Conservation (phyloP, 37 sponge, comb jelly and placozoan species). For the Halichondria panicea region DNA sequence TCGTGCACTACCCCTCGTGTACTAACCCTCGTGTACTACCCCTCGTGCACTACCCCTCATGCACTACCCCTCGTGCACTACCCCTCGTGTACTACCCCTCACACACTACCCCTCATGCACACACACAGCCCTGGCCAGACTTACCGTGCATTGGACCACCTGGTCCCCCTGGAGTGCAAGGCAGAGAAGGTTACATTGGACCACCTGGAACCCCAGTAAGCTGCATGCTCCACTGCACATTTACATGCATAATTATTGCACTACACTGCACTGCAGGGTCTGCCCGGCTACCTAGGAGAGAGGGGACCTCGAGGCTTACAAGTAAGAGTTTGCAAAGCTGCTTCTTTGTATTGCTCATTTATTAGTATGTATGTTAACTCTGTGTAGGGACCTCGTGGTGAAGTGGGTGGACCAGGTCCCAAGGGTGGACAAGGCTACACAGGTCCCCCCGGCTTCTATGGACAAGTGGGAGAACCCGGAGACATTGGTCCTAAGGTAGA, state of each 20-base stretch:
- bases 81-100: background rate
- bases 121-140: slow-evolving; percentile 59
- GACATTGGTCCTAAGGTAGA: slow-evolving; percentile 26
- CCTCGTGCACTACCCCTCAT: too few relatives aligned
- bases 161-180: slow-evolving; percentile 52
- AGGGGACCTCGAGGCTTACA: slow-evolving; percentile 36
- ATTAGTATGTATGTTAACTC: background rate
- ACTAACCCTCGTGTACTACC: too few relatives aligned
- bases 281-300: slow-evolving; percentile 40
- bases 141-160: slow-evolving; percentile 52
- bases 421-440: slow-evolving; percentile 10
- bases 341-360: background rate
- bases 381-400: slow-evolving; percentile 17
- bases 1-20: too few relatives aligned
- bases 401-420: slow-evolving; percentile 3
- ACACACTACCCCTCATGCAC: background rate
- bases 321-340: slow-evolving; percentile 8
- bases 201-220: slow-evolving; percentile 44
- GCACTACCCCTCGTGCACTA: background rate
- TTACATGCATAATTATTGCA: background rate
- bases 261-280: slow-evolving; percentile 23
- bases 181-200: slow-evolving; percentile 49
- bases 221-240: background rate
- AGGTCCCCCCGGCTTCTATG: background rate
- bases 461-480: slow-evolving; percentile 3